A percentile compares a stretch with the other conserved stretches of the same genome.
phyloP scores from a whole-genome alignment of 2,113 vertebrate genomes.

The Anarrhichthys ocellatus region DNA sequence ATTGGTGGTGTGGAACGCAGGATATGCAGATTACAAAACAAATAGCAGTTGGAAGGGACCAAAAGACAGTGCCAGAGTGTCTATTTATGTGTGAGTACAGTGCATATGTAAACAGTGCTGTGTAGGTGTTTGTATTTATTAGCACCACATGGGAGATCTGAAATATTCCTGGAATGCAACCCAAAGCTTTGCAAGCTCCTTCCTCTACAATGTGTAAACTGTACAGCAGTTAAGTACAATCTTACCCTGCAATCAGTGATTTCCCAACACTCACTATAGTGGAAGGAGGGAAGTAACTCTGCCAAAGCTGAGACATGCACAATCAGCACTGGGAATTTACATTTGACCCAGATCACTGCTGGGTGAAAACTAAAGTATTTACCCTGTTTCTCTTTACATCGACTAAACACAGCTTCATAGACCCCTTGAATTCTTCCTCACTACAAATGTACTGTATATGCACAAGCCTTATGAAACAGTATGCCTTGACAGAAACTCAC shows the following conservation, averaged over 20 bases:
- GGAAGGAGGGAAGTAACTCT: constrained; percentile 39
- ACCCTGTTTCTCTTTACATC: constrained; percentile 27
- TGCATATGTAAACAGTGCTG: constrained; percentile 45
- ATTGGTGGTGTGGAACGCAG: constrained; percentile 2
- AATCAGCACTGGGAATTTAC: constrained; percentile 51
- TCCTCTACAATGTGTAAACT: constrained; percentile 58
- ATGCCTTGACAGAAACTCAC: neutral
- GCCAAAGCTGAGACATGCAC: constrained; percentile 43
- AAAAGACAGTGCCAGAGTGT: constrained; percentile 16
- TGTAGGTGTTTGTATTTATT: constrained; percentile 61
- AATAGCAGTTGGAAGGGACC: neutral
- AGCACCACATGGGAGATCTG: constrained; percentile 66
- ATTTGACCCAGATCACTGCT: constrained; percentile 50
- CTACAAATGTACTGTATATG: neutral
- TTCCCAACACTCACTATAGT: constrained; percentile 47
- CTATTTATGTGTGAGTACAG: constrained; percentile 48
- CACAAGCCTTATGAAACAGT: neutral
- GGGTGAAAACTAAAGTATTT: constrained; percentile 28
- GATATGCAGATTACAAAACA: constrained; percentile 15
- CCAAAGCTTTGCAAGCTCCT: constrained; percentile 57
- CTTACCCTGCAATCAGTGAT: constrained; percentile 55
- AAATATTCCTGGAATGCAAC: constrained; percentile 75
- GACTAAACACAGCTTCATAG: constrained; percentile 8
- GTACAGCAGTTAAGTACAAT: constrained; percentile 48
- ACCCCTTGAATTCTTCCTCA: neutral